Base-by-base conservation (phyloP, 2,888 invertebrate species). In the Anarsia innoxiella region DNA sequence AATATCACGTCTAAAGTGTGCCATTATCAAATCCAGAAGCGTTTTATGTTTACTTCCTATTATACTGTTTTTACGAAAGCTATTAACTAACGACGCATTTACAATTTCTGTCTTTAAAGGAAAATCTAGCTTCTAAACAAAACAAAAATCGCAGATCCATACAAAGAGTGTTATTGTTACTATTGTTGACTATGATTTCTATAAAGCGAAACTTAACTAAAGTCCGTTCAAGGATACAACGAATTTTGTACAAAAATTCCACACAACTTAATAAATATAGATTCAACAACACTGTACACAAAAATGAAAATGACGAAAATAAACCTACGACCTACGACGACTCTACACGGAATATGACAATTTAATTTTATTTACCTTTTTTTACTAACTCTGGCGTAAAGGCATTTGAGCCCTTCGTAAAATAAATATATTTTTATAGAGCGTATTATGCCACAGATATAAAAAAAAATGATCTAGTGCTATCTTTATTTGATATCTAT, bases 1-100 rank as follows among this genome's bases (percentile, higher is more conserved):
- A 53, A 75, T 66, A 65, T 82, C 82, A 50, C 78, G 74, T 65
- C 74, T 72, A 41, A 77, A 82, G 47, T 76, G 73, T 52, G 78
- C 64, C 85, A 85, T 85, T 29, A 19, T 13, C 35, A 44, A 43
- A 42, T 31, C 43, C 46, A 48, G 53, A 39, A 53, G 48, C 53
- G 49, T 52, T 41, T 49, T 5, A 16, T 47, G 44, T 62, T 57
- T 73, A 62, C 63, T 63, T 51, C 58, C 65, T 56, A 64, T 60
- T 59, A n/a, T n/a, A n/a, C n/a, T 53, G 56, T 56, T 46, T 51
- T 56, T 44, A 59, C 50, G 59, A n/a, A n/a, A 48, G 56, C 59
- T 59, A 60, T 60, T 59, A 59, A 61, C 51, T 64, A 62, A 60
- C 58, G 63, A 63, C 54, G 62, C 66, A 76, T 72, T 70, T 59